Evolutionary conservation across 1,140 invertebrate genomes (phyloP), one percentile per base, ranked within the genome.

Genomic region (Listronotus bonariensis): DNA sequence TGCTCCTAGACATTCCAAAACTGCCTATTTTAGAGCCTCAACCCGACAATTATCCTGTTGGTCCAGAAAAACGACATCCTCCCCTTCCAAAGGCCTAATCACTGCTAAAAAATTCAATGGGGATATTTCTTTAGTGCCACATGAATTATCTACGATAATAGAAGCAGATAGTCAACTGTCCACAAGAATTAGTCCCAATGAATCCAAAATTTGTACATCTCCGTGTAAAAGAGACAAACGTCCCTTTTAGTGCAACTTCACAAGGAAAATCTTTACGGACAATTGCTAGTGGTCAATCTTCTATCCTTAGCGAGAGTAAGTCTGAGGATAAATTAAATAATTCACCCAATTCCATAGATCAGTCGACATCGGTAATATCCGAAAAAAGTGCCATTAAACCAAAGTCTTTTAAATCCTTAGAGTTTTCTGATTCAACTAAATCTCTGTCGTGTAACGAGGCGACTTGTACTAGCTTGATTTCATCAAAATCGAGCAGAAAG

Each of bases 121-220:
- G 76, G 75, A 72, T 74, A 80, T 82, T 53, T 65, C 70, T 26
- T 64, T 79, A 17, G 69, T 79, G 34, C 82, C 83, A 5, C 86
- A 87, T 67, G 87, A 89, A 72, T 76, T 88, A 14, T 88, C 87
- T 9, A 88, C 86, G 6, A 88, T 89, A 43, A 76, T 84, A 6
- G 87, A 89, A 80, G 73, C 68, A 4, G 77, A 78, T 31, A 78
- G 74, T 61, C 73, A 74, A 41, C 10, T 67, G 10, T 73, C 73
- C 1, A 68, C 67, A 0, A 68, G 66, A 41, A 60, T 67, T n/a
- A 69, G 68, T 57, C 67, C 64, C 12, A 64, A 64, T 34, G 63
- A 38, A 36, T 61, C 62, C 14, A 67, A 62, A 53, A 60, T n/a
- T n/a, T 10, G n/a, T 11, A 41, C 42, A 6, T 26, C 20, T 41